phyloP scores from a whole-genome alignment of 2,888 invertebrate genomes.

The Melanargia galathea region DNA sequence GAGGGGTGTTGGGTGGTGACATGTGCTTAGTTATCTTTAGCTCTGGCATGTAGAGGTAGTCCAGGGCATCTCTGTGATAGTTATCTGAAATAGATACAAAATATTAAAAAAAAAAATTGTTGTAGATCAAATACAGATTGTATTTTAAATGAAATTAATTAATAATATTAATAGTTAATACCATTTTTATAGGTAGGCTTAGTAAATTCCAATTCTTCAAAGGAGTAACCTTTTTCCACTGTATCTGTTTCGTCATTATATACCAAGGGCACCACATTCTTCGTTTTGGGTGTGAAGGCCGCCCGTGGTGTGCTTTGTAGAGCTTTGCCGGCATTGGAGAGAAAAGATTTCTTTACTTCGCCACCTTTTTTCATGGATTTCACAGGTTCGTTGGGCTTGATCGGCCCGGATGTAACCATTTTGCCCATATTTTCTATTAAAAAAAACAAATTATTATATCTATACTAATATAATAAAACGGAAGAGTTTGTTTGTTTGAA shows the following conservation, averaged over 20 bases:
- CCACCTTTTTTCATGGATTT: slow-evolving; percentile 66
- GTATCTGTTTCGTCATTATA: slow-evolving; percentile 59
- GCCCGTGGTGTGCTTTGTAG: slow-evolving; percentile 60
- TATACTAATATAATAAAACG: too few species aligned
- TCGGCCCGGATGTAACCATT: slow-evolving; percentile 56
- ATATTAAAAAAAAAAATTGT: too few species aligned
- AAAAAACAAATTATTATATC: slow-evolving; percentile 31
- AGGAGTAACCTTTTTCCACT: slow-evolving; percentile 44
- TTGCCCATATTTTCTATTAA: slow-evolving; percentile 74
- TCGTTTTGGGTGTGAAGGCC: slow-evolving; percentile 61
- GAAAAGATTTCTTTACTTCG: slow-evolving; percentile 66
- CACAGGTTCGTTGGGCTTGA: slow-evolving; percentile 56
- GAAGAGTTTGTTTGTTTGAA: too few species aligned
- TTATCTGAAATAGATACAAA: slow-evolving; percentile 53
- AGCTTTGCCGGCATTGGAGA: slow-evolving; percentile 67
- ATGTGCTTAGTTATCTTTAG: slow-evolving; percentile 45
- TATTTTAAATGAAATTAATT: too few species aligned
- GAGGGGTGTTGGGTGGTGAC: slow-evolving; percentile 61
- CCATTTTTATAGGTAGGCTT: slow-evolving; percentile 62
- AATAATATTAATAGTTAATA: too few species aligned
- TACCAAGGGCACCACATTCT: slow-evolving; percentile 64
- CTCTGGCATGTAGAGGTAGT: slow-evolving; percentile 56
- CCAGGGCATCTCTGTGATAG: slow-evolving; percentile 60
- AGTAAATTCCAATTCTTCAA: slow-evolving; percentile 66
- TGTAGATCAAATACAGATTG: too few species aligned